These are phyloP conservation scores for Halocaridina rubra DNA, from an alignment of 2,888 invertebrate genomes.

Conservation along the genomic window DNA sequence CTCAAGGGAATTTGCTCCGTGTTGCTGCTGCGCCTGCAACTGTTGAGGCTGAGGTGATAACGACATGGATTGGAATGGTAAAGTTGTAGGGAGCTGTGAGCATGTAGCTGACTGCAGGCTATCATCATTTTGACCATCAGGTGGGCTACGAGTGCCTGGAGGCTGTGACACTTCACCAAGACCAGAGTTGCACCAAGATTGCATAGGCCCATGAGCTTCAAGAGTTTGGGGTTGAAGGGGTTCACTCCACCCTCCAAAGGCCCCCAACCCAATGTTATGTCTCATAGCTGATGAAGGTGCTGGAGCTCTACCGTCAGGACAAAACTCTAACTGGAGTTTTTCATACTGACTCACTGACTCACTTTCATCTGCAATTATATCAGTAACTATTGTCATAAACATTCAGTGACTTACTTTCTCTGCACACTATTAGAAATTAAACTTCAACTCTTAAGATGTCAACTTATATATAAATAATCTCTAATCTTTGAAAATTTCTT, in stretches of 20 bases:
- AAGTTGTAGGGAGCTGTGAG: conserved; percentile 9
- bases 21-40: no score
- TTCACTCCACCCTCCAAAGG: conserved; percentile 59
- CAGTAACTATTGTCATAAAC: no score
- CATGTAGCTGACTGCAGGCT: conserved; percentile 34
- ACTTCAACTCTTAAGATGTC: no score
- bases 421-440: no score
- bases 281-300: background rate
- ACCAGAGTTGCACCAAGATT: conserved; percentile 14
- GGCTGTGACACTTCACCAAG: conserved; percentile 14
- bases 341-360: conserved; percentile 55
- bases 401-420: no score
- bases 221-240: conserved; percentile 34
- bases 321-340: conserved; percentile 56
- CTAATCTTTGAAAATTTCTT: no score
- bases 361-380: conserved; percentile 62
- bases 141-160: conserved; percentile 50
- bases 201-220: background rate
- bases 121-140: conserved; percentile 57
- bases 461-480: no score
- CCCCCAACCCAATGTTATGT: conserved; percentile 33
- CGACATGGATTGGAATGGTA: background rate
- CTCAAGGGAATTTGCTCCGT: background rate
- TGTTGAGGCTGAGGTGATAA: background rate
- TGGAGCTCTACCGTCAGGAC: conserved; percentile 27